These are phyloP conservation scores for Caenorhabditis virilis DNA, from an alignment of 2,888 invertebrate species.

Conservation along the genomic window DNA sequence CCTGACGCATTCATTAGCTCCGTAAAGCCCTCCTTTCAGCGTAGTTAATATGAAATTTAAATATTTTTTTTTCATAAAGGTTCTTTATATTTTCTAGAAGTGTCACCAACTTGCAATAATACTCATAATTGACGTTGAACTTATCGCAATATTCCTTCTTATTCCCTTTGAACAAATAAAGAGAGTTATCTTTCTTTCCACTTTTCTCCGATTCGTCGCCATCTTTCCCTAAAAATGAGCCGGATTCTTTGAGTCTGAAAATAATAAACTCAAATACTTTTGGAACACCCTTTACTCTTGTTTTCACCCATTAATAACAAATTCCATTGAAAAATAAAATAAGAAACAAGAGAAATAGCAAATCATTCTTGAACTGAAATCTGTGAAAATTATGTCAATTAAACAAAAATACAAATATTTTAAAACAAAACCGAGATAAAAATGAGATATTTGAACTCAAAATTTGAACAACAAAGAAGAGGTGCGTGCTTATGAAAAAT, in stretches of 20 bases:
- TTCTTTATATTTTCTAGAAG: background rate
- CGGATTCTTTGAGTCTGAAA: conserved; percentile 44
- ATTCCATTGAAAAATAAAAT: background rate
- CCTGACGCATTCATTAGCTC: no score
- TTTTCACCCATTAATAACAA: no score
- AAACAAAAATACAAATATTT: conserved; percentile 1
- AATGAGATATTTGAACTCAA: background rate
- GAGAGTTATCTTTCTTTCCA: conserved; percentile 6
- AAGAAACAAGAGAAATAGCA: conserved; percentile 2
- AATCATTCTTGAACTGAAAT: background rate
- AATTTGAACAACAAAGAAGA: background rate
- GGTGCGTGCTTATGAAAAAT: no score
- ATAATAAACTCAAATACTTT: background rate
- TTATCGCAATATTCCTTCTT: conserved; percentile 49
- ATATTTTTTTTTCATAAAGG: no score
- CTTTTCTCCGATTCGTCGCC: background rate
- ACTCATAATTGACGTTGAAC: conserved; percentile 50
- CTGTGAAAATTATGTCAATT: background rate
- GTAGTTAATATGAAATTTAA: no score
- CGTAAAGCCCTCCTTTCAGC: no score
- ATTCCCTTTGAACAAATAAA: conserved; percentile 41
- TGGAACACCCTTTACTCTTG: no score
- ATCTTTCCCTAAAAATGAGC: conserved; percentile 38
- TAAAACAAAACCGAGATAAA: background rate
- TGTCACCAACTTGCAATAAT: conserved; percentile 41